Base-by-base conservation (phyloP, 2,113 vertebrate genomes). In the Ochotona princeps region DNA sequence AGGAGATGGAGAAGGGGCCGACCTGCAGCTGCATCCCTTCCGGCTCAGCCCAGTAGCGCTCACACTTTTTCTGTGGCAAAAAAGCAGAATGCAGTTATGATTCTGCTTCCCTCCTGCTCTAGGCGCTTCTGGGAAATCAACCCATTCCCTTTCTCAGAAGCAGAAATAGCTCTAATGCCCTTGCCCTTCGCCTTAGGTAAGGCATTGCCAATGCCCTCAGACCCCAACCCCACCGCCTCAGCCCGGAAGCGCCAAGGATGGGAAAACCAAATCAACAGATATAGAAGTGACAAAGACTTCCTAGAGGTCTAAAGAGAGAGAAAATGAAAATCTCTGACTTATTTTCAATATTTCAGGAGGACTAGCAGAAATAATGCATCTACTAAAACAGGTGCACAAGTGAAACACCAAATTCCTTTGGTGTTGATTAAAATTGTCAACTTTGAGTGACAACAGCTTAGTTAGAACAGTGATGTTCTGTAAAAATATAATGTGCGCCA, bases 11-110 rank as follows among this genome's bases (percentile, higher is more conserved):
- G 93, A 99, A 99, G 0, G 98, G 98, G 0, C 98, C 98, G 1
- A 98, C 98, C 7, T 97, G 95, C 90, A 99, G 98, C 2, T 96
- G 92, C 4, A 81, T 92, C 35, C 98, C 95, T 0, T 95, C 97
- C 32, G 49, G 95, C 89, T 98, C 98, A 0, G 98, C 98, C 99
- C 99, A 99, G 97, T 99, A 99, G 66, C 98, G 97, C 96, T 99
- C 99, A 87, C 99, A 99, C 60, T 99, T 99, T 99, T 99, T 99
- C 99, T 99, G 97, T 95, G 23, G 93, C 5, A 90, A 84, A 44
- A 95, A 97, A 97, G 82, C 75, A 96, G 44, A 70, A 94, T 47
- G n/a, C 25, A 76, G 81, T 97, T 96, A 97, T 18, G 54, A 18
- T 18, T 18, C 54, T 57, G 54, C 28, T 93, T 93, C 38, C 66